Evolutionary conservation across 2,113 vertebrate genomes (phyloP).

Genomic region (Caranx ignobilis): DNA sequence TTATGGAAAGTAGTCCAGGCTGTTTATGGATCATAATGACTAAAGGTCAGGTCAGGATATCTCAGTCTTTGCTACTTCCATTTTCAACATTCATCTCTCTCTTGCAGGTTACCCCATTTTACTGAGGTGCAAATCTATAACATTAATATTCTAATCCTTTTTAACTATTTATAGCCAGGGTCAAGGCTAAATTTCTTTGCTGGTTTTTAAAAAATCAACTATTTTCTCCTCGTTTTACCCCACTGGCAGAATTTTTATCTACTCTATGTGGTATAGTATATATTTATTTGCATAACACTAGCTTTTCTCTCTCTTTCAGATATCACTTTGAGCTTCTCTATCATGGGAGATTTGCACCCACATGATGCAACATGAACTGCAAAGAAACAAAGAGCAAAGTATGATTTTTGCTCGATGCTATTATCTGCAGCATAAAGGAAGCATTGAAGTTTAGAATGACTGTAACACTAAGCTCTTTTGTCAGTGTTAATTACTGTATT

Average conservation of each 20-base stretch:
- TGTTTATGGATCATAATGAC: neutral
- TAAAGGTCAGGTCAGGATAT: neutral
- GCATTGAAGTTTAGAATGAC: neutral
- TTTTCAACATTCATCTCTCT: neutral
- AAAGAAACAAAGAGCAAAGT: neutral
- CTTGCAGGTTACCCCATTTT: neutral
- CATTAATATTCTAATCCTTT: neutral
- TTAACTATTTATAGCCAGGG: neutral
- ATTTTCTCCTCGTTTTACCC: neutral
- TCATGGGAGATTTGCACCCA: neutral
- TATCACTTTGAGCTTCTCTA: neutral
- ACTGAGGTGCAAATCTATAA: neutral
- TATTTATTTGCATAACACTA: neutral
- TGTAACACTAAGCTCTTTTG: slow-evolving; percentile 18
- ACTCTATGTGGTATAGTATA: neutral
- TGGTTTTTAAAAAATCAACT: neutral
- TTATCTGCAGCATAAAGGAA: neutral
- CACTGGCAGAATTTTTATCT: neutral
- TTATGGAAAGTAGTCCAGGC: neutral
- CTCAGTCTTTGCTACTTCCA: too few species aligned
- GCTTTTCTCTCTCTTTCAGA: neutral
- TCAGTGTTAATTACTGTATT: slow-evolving; percentile 40
- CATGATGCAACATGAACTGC: neutral
- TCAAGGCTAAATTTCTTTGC: neutral
- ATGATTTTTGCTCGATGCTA: neutral